phyloP scores from a whole-genome alignment of 1,140 invertebrate genomes.

The Drosophila novamexicana region DNA sequence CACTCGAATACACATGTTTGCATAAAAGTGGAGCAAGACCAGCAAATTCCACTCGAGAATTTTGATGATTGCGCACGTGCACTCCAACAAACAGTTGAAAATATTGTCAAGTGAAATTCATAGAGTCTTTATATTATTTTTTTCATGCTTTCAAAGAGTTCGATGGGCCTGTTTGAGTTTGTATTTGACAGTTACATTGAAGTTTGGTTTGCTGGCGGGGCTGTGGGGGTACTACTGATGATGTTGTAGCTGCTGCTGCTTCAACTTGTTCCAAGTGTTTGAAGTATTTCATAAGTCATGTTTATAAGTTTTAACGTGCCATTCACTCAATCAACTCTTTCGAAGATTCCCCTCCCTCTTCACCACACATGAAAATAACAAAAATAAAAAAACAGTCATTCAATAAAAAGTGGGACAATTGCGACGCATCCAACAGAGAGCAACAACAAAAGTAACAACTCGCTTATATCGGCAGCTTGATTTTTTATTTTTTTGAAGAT shows the following conservation, averaged over 20 bases:
- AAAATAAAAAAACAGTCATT: conserved; percentile 53
- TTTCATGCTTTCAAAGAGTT: conserved; percentile 38
- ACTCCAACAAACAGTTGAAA: conserved; percentile 53
- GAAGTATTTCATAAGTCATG: conserved; percentile 81
- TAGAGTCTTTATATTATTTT: conserved; percentile 41
- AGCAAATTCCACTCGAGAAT: conserved; percentile 73
- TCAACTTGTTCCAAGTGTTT: conserved; percentile 53
- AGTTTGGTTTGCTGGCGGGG: conserved; percentile 28
- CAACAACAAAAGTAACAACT: conserved; percentile 33
- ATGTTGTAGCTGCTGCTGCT: conserved; percentile 55
- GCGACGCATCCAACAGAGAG: conserved; percentile 57
- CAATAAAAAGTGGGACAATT: conserved; percentile 82
- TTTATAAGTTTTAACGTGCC: conserved; percentile 81
- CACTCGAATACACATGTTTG: neutral
- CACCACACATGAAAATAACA: neutral
- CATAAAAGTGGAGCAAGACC: conserved; percentile 71
- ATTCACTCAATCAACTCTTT: conserved; percentile 75
- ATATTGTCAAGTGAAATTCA: conserved; percentile 81
- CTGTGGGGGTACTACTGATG: conserved; percentile 23
- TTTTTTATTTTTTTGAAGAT: conserved; percentile 62
- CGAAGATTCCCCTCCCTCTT: neutral
- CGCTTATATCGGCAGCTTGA: conserved; percentile 44
- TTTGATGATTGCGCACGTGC: conserved; percentile 72
- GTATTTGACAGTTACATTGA: conserved; percentile 78
- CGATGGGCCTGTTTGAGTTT: conserved; percentile 40